Conservation (phyloP, 2,888 invertebrate genomes). For the Zaprionus obscuricornis region DNA sequence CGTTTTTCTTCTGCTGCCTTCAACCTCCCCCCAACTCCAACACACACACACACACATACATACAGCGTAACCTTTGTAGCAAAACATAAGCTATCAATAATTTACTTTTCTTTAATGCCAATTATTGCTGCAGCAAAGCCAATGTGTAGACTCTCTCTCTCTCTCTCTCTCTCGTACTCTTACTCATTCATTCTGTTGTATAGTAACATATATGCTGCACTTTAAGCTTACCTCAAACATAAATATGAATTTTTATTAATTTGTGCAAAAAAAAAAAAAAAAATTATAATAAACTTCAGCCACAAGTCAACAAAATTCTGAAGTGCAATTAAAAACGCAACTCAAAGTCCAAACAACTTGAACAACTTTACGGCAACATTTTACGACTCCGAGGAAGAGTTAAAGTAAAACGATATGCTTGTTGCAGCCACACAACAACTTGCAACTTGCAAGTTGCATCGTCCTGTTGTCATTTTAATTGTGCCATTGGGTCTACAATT, state of each 20-base stretch:
- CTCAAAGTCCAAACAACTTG: conserved; percentile 13
- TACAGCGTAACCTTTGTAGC: neutral
- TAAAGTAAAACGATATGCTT: conserved; percentile 43
- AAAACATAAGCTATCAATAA: conserved; percentile 68
- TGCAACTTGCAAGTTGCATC: no score
- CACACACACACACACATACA: no score
- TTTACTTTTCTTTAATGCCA: conserved; percentile 72
- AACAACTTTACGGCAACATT: conserved; percentile 7
- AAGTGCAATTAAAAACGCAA: conserved; percentile 42
- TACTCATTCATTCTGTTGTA: no score
- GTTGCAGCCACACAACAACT: no score
- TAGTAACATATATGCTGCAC: conserved; percentile 53
- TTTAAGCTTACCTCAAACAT: conserved; percentile 43
- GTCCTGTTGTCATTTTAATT: conserved; percentile 39
- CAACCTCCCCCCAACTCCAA: neutral
- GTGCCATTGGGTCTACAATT: conserved; percentile 25
- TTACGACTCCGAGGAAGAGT: conserved; percentile 2
- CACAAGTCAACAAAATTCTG: no score
- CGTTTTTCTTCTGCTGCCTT: conserved; percentile 37
- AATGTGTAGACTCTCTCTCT: neutral
- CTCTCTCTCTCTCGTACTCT: no score
- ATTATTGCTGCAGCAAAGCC: conserved; percentile 39
- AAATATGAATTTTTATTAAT: conserved; percentile 72
- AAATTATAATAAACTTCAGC: conserved; percentile 23
- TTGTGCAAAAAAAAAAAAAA: conserved; percentile 32